Base-by-base conservation (phyloP, 2,888 invertebrate species). In the Athetis lepigone region DNA sequence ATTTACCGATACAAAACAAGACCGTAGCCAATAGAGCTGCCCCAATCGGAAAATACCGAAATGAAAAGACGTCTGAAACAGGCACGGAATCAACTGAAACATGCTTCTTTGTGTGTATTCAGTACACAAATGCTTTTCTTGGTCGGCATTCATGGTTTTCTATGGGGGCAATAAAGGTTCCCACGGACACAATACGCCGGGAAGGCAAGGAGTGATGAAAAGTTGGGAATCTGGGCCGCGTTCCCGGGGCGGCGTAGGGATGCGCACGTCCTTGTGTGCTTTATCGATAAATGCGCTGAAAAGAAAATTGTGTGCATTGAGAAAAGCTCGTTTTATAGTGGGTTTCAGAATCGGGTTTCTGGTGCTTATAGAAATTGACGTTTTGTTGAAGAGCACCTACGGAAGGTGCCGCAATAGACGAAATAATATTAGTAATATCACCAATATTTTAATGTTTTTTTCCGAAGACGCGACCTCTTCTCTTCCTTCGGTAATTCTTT, bases 101-200 rank as follows among this genome's bases (percentile, higher is more conserved):
- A 70, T 74, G 79, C 83, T 76, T 85, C 89, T 93, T 93, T 93
- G 93, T 93, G 86, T 85, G 89, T 86, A 92, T 94, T 93, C 91
- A 93, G 88, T 87, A 85, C 93, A 94, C 94, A 95, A 95, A 93
- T 90, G 93, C 92, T 93, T 95, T 94, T 94, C 94, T 93, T 94
- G 89, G 90, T 84, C 81, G 83, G 88, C 92, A 91, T 95, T 94
- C 94, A 95, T 88, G 85, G 90, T 86, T 94, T 94, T 94, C 93
- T 93, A 94, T 93, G 88, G 92, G 85, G 92, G 93, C 89, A 95
- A 95, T 95, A 95, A 94, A 94, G 94, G 94, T 93, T 94, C 92
- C 89, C 92, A 92, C 93, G 93, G 92, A 90, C 94, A 94, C 94
- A 94, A 94, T 94, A 88, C 81, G 87, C 85, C 82, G 86, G 88